Percentiles rank a stretch among this genome's conserved stretches.
These are phyloP conservation scores for Hipposideros armiger DNA, from an alignment of 2,113 vertebrate species.

Conservation along the genomic window DNA sequence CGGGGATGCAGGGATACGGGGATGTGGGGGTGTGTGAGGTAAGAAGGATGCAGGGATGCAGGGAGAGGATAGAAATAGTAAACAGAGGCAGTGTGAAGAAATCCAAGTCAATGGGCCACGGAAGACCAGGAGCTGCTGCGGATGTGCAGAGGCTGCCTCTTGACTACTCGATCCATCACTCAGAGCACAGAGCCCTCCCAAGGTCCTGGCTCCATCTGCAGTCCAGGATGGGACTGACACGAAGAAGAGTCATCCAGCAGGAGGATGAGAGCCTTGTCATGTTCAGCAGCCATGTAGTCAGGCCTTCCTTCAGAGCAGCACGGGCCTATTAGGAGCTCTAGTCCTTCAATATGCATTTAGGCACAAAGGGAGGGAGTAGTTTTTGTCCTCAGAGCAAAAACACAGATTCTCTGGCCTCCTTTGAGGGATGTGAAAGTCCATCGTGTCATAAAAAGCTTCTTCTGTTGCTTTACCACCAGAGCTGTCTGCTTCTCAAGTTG, in stretches of 20 bases:
- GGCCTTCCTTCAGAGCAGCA: conserved; percentile 75
- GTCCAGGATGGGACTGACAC: conserved; percentile 69
- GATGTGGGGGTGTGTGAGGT: not conserved
- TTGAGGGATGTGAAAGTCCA: conserved; percentile 76
- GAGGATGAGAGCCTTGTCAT: conserved; percentile 74
- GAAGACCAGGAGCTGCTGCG: not conserved
- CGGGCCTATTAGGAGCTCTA: conserved; percentile 55
- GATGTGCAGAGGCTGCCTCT: not conserved
- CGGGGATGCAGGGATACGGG: not conserved
- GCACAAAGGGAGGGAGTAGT: conserved; percentile 64
- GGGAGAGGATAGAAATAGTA: not conserved
- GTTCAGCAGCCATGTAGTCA: conserved; percentile 72
- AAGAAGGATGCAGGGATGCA: no score
- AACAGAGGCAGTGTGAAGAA: not conserved
- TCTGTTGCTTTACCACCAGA: conserved; percentile 66
- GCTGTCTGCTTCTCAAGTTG: conserved; percentile 70
- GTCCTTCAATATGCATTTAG: conserved; percentile 50
- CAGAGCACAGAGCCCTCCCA: not conserved
- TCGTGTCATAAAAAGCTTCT: conserved; percentile 57
- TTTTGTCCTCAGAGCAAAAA: conserved; percentile 74
- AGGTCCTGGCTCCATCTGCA: conserved; percentile 24
- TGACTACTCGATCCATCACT: conserved; percentile 46
- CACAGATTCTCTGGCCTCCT: conserved; percentile 79
- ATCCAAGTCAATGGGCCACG: not conserved
- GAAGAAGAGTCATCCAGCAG: conserved; percentile 72